Base-by-base conservation (phyloP, 2,113 vertebrate species). In the Ciconia maguari region DNA sequence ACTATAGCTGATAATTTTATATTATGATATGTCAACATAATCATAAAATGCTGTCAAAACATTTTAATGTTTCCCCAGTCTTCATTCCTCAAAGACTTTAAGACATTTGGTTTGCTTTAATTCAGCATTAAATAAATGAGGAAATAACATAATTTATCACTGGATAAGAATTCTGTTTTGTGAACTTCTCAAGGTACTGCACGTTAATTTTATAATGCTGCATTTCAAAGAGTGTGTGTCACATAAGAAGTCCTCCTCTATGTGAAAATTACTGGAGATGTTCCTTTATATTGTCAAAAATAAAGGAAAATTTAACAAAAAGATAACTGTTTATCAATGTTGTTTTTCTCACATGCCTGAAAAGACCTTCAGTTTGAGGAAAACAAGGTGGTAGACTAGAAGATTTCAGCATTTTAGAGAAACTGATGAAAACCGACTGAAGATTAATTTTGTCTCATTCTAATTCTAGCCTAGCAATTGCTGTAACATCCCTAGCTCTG, bases 41-140 rank as follows among this genome's bases (percentile, higher is more conserved):
- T 83, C 41, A 87, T 69, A 95, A 94, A 91, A 86, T 46, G 4
- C 34, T 93, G 84, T 88, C 92, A 95, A 95, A 96, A 88, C 11
- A 87, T 90, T 87, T 84, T 71, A 83, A 34, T 81, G 16, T 68
- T 92, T 92, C 72, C 65, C 49, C 66, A 70, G 30, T 48, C 74
- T 92, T 86, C 19, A 58, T 82, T 89, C 25, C 54, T 82, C 29
- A 66, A 91, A 87, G 70, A 61, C 25, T 79, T 87, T 36, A 58
- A 66, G 60, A 84, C 42, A 90, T 85, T 94, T 91, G 65, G 71
- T 87, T 95, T 94, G 21, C 55, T 87, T 93, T 95, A 95, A 64
- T 41, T 85, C 42, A 91, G 61, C 34, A 91, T 85, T 86, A 89
- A 93, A 72, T 52, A 87, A 91, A 87, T 54, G 30, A 89, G 41